Conservation (phyloP, 1,140 invertebrate species). For the Hyles vespertilio region DNA sequence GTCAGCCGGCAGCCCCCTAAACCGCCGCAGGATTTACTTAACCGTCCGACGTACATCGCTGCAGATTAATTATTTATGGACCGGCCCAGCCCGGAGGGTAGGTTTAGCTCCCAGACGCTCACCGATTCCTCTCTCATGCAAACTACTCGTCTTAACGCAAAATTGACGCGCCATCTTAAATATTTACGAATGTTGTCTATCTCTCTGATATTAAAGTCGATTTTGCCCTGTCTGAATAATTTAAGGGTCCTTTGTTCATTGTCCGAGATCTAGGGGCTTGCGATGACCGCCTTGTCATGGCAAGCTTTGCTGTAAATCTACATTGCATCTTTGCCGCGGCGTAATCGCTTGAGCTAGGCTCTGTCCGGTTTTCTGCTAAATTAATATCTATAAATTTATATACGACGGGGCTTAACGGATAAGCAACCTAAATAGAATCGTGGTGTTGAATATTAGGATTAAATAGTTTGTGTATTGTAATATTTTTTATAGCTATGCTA, state of each 20-base stretch:
- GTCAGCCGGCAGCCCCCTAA: slow-evolving; percentile 27
- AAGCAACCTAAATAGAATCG: too few species aligned
- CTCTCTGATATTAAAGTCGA: slow-evolving; percentile 53
- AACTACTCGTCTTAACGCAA: slow-evolving; percentile 67
- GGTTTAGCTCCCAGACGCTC: slow-evolving; percentile 63
- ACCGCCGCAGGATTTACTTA: slow-evolving; percentile 61
- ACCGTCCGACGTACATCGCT: slow-evolving; percentile 59
- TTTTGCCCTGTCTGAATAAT: slow-evolving; percentile 67
- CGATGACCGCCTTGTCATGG: slow-evolving; percentile 72
- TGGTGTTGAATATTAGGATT: too few species aligned
- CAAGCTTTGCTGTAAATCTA: slow-evolving; percentile 61
- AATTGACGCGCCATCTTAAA: slow-evolving; percentile 59
- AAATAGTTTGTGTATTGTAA: too few species aligned
- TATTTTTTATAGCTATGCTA: too few species aligned
- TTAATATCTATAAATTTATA: slow-evolving; percentile 59
- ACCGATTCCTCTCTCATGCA: slow-evolving; percentile 65
- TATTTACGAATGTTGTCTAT: slow-evolving; percentile 64
- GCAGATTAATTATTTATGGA: slow-evolving; percentile 73
- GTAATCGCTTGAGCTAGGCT: slow-evolving; percentile 63
- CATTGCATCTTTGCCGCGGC: slow-evolving; percentile 61
- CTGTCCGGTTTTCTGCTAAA: slow-evolving; percentile 45
- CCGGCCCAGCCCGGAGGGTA: slow-evolving; percentile 49
- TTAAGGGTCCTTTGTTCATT: slow-evolving; percentile 67
- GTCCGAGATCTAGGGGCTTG: slow-evolving; percentile 62
- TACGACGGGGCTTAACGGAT: too few species aligned